A percentile compares a stretch with the other conserved stretches of the same genome.
Evolutionary conservation across 2,797 vertebrate genomes (phyloP).

Genomic region (Sylvilagus floridanus): DNA sequence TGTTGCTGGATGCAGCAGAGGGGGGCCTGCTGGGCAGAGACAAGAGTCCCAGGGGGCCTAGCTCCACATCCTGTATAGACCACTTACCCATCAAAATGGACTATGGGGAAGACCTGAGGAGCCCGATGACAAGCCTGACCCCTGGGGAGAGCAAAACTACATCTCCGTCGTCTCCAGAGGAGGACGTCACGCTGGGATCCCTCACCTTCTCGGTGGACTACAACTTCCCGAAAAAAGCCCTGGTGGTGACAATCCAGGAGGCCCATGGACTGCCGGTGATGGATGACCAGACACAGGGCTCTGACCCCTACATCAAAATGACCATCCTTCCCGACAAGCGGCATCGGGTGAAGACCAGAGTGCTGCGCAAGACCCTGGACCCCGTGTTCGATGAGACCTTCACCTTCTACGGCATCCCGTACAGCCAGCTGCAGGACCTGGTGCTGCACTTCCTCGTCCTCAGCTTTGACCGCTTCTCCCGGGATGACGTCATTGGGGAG

Average conservation of each 20-base stretch:
- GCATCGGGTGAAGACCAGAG: slow-evolving; percentile 97
- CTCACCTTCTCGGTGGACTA: slow-evolving; percentile 97
- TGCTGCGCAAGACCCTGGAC: slow-evolving; percentile 96
- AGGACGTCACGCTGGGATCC: slow-evolving; percentile 90
- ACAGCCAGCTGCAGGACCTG: slow-evolving; percentile 96
- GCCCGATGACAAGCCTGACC: slow-evolving; percentile 92
- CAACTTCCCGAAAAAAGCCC: slow-evolving; percentile 98
- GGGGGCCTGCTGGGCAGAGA: slow-evolving; percentile 73
- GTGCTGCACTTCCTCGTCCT: slow-evolving; percentile 97
- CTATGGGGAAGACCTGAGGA: slow-evolving; percentile 91
- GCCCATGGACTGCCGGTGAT: slow-evolving; percentile 94
- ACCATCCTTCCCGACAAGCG: slow-evolving; percentile 97
- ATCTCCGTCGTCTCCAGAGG: slow-evolving; percentile 93
- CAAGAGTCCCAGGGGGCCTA: neutral
- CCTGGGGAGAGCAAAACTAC: slow-evolving; percentile 91
- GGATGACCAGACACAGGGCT: slow-evolving; percentile 93
- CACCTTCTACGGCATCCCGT: slow-evolving; percentile 97
- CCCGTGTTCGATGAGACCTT: slow-evolving; percentile 98
- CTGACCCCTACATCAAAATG: slow-evolving; percentile 98
- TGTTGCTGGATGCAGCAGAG: slow-evolving; percentile 89
- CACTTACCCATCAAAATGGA: slow-evolving; percentile 92
- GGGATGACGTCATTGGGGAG: slow-evolving; percentile 97
- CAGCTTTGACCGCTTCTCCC: slow-evolving; percentile 97
- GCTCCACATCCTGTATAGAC: slow-evolving; percentile 80
- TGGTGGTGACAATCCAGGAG: slow-evolving; percentile 96